Percentiles rank a stretch among this genome's conserved stretches.
Conservation (phyloP, 2,888 invertebrate genomes). For the Iselma pallidipennis region DNA sequence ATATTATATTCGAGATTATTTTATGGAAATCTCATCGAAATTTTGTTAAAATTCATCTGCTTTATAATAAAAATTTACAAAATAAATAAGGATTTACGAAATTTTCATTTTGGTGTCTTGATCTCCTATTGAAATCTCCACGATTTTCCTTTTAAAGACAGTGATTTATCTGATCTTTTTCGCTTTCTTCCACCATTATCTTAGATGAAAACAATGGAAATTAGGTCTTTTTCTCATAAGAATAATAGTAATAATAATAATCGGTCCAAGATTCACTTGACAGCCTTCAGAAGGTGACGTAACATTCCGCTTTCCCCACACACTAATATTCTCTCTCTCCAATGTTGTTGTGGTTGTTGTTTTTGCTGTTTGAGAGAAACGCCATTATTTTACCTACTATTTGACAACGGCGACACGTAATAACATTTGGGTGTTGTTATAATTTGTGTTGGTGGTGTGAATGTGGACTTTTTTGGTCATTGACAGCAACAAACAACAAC, state of each 20-base stretch:
- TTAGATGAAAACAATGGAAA: not conserved
- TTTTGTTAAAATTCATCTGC: not conserved
- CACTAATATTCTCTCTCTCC: conserved; percentile 17
- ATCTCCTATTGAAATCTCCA: not conserved
- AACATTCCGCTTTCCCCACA: conserved; percentile 38
- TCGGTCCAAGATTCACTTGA: conserved; percentile 30
- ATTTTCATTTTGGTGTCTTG: not conserved
- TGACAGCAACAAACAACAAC: not conserved
- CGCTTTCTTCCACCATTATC: not conserved
- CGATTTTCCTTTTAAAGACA: not conserved
- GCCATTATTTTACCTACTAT: conserved; percentile 34
- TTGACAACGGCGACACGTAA: conserved; percentile 31
- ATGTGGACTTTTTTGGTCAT: conserved; percentile 14
- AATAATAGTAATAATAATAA: not conserved
- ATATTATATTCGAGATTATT: too few species aligned
- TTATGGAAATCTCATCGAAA: too few species aligned
- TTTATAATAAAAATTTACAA: not conserved
- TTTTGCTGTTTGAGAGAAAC: conserved; percentile 28
- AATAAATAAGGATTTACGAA: not conserved
- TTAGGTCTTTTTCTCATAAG: not conserved
- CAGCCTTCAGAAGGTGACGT: conserved; percentile 33
- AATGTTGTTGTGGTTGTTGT: not conserved
- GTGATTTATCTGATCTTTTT: not conserved
- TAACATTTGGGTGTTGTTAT: conserved; percentile 12
- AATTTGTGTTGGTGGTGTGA: conserved; percentile 2